phyloP scores from a whole-genome alignment of 2,113 vertebrate species.

The Daboia siamensis region DNA sequence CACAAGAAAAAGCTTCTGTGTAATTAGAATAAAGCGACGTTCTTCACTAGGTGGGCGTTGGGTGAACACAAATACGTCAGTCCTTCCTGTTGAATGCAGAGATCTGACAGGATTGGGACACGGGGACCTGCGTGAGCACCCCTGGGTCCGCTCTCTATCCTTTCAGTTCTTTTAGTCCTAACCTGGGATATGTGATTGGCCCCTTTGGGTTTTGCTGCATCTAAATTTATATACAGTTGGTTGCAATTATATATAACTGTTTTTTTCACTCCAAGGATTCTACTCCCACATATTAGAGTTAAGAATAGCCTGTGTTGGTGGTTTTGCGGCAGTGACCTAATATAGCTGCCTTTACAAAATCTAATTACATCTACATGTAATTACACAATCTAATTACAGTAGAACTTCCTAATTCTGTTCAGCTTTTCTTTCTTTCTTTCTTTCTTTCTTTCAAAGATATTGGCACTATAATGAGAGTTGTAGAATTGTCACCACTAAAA shows the following conservation, averaged over 20 bases:
- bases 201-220: background rate
- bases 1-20: background rate
- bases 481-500: slow-evolving; percentile 94
- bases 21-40: background rate
- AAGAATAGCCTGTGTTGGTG: background rate
- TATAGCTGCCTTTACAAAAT: background rate
- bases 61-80: background rate
- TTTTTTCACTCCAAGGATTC: background rate
- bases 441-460: slow-evolving; percentile 76
- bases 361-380: background rate
- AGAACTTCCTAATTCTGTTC: background rate
- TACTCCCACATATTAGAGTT: background rate
- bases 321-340: background rate
- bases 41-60: background rate
- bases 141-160: background rate
- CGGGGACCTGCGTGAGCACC: background rate
- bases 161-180: background rate
- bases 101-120: background rate
- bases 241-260: background rate
- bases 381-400: background rate
- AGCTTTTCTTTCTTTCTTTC: slow-evolving; percentile 1
- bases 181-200: background rate
- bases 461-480: slow-evolving; percentile 99
- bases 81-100: background rate
- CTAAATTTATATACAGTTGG: background rate